phyloP scores from a whole-genome alignment of 2,113 vertebrate genomes.

The Phyllostomus discolor region DNA sequence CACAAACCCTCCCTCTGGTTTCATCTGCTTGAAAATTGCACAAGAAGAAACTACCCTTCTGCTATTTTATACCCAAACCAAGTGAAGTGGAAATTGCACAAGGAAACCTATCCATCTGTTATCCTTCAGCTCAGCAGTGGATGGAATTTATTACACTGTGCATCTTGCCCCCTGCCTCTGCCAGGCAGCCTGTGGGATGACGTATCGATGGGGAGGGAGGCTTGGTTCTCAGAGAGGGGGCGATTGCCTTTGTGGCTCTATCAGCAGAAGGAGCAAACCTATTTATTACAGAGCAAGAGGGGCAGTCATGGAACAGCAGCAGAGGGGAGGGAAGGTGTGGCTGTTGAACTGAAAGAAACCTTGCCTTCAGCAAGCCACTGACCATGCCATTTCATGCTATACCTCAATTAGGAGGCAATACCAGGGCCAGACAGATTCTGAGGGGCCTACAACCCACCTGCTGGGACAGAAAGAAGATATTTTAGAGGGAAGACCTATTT shows the following conservation, averaged over 20 bases:
- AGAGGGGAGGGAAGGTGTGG: background rate
- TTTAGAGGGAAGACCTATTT: background rate
- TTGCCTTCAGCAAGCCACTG: background rate
- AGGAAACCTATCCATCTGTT: slow-evolving; percentile 74
- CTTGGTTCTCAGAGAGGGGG: slow-evolving; percentile 41
- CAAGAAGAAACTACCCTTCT: slow-evolving; percentile 67
- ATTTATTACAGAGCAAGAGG: slow-evolving; percentile 35
- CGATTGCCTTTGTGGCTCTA: slow-evolving; percentile 42
- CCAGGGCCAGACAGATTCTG: no score
- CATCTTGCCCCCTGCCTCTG: slow-evolving; percentile 64
- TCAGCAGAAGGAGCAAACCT: slow-evolving; percentile 24
- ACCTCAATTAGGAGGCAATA: background rate
- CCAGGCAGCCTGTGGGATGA: slow-evolving; percentile 69
- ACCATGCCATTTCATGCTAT: background rate
- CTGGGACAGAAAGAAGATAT: background rate
- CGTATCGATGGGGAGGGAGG: slow-evolving; percentile 46
- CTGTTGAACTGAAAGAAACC: background rate
- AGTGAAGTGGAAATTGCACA: slow-evolving; percentile 70
- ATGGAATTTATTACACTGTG: slow-evolving; percentile 66
- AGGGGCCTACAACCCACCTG: background rate
- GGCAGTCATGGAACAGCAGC: background rate
- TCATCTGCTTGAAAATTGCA: slow-evolving; percentile 70
- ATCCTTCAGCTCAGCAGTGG: slow-evolving; percentile 69
- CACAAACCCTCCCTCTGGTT: slow-evolving; percentile 44
- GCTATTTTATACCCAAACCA: slow-evolving; percentile 70